A percentile compares a stretch with the other conserved stretches of the same genome.
Evolutionary conservation across 2,888 invertebrate genomes (phyloP).

Genomic region (Congeria kusceri): DNA sequence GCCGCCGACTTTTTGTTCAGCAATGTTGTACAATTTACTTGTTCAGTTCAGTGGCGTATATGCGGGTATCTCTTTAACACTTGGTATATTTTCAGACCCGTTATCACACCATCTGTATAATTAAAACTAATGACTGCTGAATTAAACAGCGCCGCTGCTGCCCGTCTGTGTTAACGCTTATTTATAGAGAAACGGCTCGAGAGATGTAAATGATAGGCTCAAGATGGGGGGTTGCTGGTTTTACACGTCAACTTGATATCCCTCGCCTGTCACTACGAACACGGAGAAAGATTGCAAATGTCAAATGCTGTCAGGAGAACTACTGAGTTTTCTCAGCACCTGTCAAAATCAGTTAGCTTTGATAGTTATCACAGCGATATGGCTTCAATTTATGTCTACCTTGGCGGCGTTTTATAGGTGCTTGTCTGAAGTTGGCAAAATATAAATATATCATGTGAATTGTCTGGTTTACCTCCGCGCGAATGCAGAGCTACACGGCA

Average conservation of each 20-base stretch:
- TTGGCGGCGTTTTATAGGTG: conserved; percentile 27
- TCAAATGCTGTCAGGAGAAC: conserved; percentile 59
- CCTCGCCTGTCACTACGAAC: conserved; percentile 55
- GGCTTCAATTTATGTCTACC: conserved; percentile 41
- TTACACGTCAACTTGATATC: conserved; percentile 63
- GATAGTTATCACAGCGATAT: conserved; percentile 60
- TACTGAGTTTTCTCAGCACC: conserved; percentile 62
- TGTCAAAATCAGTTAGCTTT: conserved; percentile 56
- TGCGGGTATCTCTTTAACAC: no score
- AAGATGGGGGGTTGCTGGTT: conserved; percentile 62
- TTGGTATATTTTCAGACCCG: no score
- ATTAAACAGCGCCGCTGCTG: conserved; percentile 13
- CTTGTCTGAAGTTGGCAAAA: no score
- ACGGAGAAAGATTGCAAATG: conserved; percentile 62
- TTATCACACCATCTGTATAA: conserved; percentile 19
- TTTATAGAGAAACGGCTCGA: conserved; percentile 47
- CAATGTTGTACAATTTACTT: no score
- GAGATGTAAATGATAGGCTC: conserved; percentile 59
- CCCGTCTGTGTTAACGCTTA: conserved; percentile 48
- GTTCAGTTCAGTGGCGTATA: no score
- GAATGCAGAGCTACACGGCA: no score
- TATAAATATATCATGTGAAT: no score
- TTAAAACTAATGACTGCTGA: conserved; percentile 49
- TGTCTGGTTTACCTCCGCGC: no score
- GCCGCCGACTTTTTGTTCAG: no score